Conservation (phyloP, 2,888 invertebrate genomes). For the Melinopterus prodromus region DNA sequence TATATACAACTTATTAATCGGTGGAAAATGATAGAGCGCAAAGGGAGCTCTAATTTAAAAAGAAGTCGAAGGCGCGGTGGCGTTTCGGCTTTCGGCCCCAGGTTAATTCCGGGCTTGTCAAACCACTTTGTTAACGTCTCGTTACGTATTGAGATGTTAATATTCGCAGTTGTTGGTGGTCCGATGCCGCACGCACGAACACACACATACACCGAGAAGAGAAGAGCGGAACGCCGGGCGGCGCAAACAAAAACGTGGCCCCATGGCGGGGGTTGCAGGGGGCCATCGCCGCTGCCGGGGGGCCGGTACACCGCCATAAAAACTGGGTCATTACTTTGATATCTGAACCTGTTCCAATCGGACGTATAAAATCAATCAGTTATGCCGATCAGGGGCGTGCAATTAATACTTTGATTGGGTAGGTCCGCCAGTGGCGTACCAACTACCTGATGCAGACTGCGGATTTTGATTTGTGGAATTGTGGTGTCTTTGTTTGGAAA, state of each 20-base stretch:
- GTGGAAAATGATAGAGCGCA: not conserved
- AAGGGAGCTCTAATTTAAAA: not conserved
- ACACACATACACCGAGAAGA: conserved; percentile 14
- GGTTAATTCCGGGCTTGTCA: conserved; percentile 31
- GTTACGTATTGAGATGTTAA: conserved; percentile 40
- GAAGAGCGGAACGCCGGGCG: conserved; percentile 28
- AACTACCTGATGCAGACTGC: not conserved
- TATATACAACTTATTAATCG: not conserved
- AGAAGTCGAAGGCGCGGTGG: not conserved
- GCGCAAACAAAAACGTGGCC: conserved; percentile 26
- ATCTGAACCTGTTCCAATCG: conserved; percentile 47
- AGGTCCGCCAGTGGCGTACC: not conserved
- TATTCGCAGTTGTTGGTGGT: conserved; percentile 37
- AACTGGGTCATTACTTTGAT: conserved; percentile 49
- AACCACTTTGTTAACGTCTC: conserved; percentile 40
- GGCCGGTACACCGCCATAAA: conserved; percentile 40
- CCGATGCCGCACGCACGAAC: conserved; percentile 45
- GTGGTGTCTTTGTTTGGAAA: no score
- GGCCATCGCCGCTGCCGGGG: not conserved
- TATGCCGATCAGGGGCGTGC: conserved; percentile 35
- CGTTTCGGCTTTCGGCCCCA: not conserved
- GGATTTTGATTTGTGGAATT: no score
- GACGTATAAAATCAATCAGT: conserved; percentile 53
- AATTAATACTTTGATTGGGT: not conserved
- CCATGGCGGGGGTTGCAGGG: conserved; percentile 39